phyloP scores from a whole-genome alignment of 2,797 vertebrate species.

The Melopsittacus undulatus region DNA sequence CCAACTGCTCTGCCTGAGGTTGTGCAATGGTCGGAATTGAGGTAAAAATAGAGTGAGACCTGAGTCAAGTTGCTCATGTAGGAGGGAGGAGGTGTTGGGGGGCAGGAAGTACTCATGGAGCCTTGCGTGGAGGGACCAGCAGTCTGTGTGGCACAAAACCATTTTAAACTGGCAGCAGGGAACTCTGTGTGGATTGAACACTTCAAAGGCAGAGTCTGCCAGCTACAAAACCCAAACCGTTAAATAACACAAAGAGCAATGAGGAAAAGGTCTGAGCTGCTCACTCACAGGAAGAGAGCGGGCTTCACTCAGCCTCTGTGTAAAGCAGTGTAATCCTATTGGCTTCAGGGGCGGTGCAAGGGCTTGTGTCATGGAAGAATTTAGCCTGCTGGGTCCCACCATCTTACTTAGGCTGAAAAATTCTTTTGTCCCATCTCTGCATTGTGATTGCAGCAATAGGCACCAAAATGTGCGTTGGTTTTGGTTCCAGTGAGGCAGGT shows the following conservation, averaged over 20 bases:
- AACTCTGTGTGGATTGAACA: not conserved
- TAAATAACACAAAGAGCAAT: not conserved
- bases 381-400: not conserved
- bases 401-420: constrained; percentile 2
- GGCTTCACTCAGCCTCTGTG: not conserved
- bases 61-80: not conserved
- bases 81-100: not conserved
- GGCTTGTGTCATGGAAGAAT: not conserved
- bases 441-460: not conserved
- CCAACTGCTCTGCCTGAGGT: not conserved
- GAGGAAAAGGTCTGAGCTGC: not conserved
- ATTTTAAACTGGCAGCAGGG: not conserved
- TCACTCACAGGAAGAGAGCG: accelerated
- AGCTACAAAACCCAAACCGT: not conserved
- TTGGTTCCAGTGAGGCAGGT: not conserved
- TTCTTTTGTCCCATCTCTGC: constrained; percentile 11
- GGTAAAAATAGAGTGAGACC: not conserved
- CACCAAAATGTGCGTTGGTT: not conserved
- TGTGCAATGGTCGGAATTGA: not conserved
- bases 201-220: constrained; percentile 8
- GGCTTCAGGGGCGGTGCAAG: not conserved
- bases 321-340: not conserved
- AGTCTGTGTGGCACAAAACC: not conserved
- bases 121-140: accelerated
- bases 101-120: not conserved